These are phyloP conservation scores for Stichodactyla helianthus DNA, from an alignment of 64 coral and sea anemone species.

Conservation along the genomic window DNA sequence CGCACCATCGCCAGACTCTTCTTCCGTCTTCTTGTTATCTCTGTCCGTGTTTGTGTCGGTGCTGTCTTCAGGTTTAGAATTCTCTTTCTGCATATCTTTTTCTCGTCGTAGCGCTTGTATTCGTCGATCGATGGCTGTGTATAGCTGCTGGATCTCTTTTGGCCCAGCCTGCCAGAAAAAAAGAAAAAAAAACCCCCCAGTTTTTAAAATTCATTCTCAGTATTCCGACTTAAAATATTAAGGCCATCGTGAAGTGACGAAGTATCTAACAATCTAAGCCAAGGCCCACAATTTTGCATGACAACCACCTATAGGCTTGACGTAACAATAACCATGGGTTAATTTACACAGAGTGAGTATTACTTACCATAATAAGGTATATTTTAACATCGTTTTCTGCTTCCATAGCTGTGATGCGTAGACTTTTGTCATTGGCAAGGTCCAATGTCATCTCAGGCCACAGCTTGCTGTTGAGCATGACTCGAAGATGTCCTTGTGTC, in stretches of 20 bases:
- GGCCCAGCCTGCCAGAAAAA: conserved; percentile 57
- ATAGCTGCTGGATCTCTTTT: conserved; percentile 81
- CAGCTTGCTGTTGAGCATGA: conserved; percentile 92
- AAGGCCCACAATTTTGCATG: no score
- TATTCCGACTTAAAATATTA: no score
- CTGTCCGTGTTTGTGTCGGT: conserved; percentile 46
- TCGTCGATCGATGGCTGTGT: conserved; percentile 91
- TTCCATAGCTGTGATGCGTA: conserved; percentile 83
- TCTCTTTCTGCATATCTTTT: conserved; percentile 21
- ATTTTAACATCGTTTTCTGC: conserved; percentile 88
- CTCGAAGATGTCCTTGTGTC: conserved; percentile 85
- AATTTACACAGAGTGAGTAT: not conserved
- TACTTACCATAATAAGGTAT: conserved; percentile 93
- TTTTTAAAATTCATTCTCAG: not conserved
- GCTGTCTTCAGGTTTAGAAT: conserved; percentile 38
- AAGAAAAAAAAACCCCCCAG: not conserved
- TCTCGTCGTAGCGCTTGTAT: conserved; percentile 81
- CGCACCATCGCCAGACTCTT: not conserved
- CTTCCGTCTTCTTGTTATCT: not conserved
- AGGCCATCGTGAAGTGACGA: no score
- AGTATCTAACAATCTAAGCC: no score
- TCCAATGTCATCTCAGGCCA: conserved; percentile 97
- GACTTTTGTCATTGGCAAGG: conserved; percentile 85
- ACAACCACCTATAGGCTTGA: not conserved
- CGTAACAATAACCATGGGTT: not conserved